Percentiles rank a stretch among this genome's conserved stretches.
Conservation (phyloP, 2,888 invertebrate genomes). For the Notodonta dromedarius region DNA sequence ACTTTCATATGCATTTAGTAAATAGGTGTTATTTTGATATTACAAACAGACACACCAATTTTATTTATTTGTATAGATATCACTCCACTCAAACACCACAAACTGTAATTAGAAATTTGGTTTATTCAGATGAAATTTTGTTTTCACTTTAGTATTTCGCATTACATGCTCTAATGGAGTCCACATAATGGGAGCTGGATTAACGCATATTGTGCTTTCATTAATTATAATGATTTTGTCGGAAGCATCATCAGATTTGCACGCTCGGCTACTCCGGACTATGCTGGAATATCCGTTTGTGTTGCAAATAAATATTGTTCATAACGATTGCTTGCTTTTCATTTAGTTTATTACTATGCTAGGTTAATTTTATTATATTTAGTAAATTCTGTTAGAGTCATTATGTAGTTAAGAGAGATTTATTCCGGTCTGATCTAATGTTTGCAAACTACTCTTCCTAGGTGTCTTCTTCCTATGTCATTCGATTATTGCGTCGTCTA, state of each 20-base stretch:
- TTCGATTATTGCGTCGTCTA: no score
- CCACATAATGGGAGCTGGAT: constrained; percentile 42
- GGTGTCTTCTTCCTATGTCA: no score
- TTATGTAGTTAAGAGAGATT: no score
- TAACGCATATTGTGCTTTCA: constrained; percentile 40
- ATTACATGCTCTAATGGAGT: constrained; percentile 46
- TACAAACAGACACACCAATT: no score
- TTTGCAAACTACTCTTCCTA: no score
- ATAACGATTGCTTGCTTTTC: constrained; percentile 1
- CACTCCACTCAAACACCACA: not conserved
- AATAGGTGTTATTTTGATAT: no score
- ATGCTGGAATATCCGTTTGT: constrained; percentile 18
- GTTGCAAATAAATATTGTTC: constrained; percentile 12
- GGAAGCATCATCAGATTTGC: constrained; percentile 46
- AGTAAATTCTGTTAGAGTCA: not conserved
- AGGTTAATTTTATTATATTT: not conserved
- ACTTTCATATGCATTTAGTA: no score
- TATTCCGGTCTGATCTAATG: no score
- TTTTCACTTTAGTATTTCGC: constrained; percentile 38
- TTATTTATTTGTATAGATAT: no score
- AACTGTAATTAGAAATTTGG: constrained; percentile 29
- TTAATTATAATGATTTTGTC: constrained; percentile 51
- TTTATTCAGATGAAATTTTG: constrained; percentile 43
- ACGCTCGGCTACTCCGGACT: constrained; percentile 27
- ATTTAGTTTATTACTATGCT: constrained; percentile 2